Evolutionary conservation across 1,140 invertebrate species (phyloP).

Genomic region (Hycleus phaleratus): DNA sequence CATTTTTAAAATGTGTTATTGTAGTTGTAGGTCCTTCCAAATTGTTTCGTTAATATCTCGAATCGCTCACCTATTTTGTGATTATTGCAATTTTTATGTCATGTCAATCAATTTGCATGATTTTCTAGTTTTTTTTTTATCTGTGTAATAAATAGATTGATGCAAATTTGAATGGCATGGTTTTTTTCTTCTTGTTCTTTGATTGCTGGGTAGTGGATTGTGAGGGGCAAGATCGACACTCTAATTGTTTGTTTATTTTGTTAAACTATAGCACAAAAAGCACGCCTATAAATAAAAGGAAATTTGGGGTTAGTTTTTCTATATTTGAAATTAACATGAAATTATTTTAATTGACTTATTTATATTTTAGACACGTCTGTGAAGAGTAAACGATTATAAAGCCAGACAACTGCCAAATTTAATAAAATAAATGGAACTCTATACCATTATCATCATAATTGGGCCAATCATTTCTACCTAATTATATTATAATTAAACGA

Average conservation of each 20-base stretch:
- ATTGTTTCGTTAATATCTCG: too few relatives aligned
- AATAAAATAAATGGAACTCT: too few relatives aligned
- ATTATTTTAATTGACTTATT: conserved; percentile 6
- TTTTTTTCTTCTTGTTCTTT: background rate
- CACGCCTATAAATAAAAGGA: conserved; percentile 8
- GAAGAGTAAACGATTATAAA: conserved; percentile 17
- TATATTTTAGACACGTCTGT: conserved; percentile 24
- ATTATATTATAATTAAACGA: too few relatives aligned
- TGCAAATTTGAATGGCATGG: background rate
- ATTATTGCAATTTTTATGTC: too few relatives aligned
- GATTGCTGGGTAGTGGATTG: background rate
- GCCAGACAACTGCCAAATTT: conserved; percentile 3
- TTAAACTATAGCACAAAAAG: conserved; percentile 7
- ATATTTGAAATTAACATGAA: background rate
- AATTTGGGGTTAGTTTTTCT: conserved; percentile 6
- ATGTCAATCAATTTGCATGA: too few relatives aligned
- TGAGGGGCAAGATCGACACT: background rate
- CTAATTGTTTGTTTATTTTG: background rate
- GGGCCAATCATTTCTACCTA: too few relatives aligned
- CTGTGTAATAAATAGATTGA: background rate
- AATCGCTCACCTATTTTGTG: too few relatives aligned
- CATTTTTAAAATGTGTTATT: conserved; percentile 17
- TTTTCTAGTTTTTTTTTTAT: too few relatives aligned
- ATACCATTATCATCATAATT: too few relatives aligned
- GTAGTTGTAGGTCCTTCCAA: conserved; percentile 4